These are phyloP conservation scores for Dendrolimus houi DNA, from an alignment of 2,888 invertebrate genomes.

Conservation along the genomic window DNA sequence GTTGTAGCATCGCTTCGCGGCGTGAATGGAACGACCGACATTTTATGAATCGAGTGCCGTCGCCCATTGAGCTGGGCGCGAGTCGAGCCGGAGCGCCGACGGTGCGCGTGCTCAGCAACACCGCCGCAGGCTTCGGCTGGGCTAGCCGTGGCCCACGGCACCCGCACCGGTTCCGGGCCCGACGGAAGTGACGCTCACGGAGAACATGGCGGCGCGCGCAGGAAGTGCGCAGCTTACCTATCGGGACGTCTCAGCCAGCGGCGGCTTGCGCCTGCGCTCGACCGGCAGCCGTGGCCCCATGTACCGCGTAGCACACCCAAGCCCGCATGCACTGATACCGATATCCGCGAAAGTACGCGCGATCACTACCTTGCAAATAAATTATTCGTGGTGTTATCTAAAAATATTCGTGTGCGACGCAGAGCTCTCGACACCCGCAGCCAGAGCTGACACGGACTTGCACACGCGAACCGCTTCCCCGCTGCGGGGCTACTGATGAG, in stretches of 20 bases:
- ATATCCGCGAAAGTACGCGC: slow-evolving; percentile 68
- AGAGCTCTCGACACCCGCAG: slow-evolving; percentile 47
- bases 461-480: slow-evolving; percentile 72
- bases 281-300: slow-evolving; percentile 29
- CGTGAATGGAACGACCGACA: slow-evolving; percentile 74
- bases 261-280: slow-evolving; percentile 39
- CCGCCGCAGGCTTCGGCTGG: slow-evolving; percentile 38
- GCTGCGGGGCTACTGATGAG: slow-evolving; percentile 75
- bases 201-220: slow-evolving; percentile 74
- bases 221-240: slow-evolving; percentile 76
- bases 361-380: slow-evolving; percentile 71
- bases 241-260: slow-evolving; percentile 62
- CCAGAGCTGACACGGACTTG: slow-evolving; percentile 48
- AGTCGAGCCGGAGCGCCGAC: slow-evolving; percentile 27
- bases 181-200: slow-evolving; percentile 69
- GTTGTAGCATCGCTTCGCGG: slow-evolving; percentile 62
- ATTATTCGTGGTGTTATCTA: slow-evolving; percentile 74
- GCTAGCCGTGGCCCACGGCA: slow-evolving; percentile 40
- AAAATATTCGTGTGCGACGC: slow-evolving; percentile 70
- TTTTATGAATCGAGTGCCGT: slow-evolving; percentile 73
- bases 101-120: slow-evolving; percentile 30
- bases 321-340: slow-evolving; percentile 60
- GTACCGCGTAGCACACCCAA: slow-evolving; percentile 20
- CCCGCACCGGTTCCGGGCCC: slow-evolving; percentile 55
- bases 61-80: slow-evolving; percentile 61